Conservation (phyloP, 2,797 vertebrate species). For the Sternarchorhynchus goeldii region DNA sequence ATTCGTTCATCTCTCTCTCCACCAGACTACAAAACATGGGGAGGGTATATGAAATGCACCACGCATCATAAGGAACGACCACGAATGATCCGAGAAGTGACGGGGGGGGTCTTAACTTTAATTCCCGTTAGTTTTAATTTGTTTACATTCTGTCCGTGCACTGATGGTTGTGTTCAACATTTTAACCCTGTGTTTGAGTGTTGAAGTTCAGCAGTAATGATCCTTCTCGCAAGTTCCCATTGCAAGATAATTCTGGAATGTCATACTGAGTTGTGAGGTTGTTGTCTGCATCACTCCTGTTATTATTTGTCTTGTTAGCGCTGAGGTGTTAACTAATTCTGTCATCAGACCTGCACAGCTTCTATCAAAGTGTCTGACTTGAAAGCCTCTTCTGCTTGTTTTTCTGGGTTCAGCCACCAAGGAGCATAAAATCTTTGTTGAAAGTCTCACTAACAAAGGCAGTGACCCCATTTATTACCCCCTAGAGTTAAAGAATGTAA, state of each 20-base stretch:
- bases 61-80: constrained; percentile 32
- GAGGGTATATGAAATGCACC: constrained; percentile 35
- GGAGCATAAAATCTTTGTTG: constrained; percentile 68
- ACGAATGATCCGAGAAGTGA: not conserved
- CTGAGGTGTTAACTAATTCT: constrained; percentile 57
- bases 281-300: not conserved
- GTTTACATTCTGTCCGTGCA: not conserved
- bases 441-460: constrained; percentile 54
- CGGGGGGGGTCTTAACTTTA: not conserved
- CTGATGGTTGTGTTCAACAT: not conserved
- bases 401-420: constrained; percentile 64
- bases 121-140: not conserved
- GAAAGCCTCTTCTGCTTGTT: constrained; percentile 66
- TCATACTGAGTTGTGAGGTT: constrained; percentile 2
- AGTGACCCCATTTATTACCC: constrained; percentile 68
- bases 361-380: constrained; percentile 71
- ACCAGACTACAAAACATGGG: constrained; percentile 29
- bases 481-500: constrained; percentile 63
- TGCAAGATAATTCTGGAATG: not conserved
- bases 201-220: not conserved
- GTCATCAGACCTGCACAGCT: constrained; percentile 59
- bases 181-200: not conserved
- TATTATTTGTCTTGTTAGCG: constrained; percentile 34
- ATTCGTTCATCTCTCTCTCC: constrained; percentile 9
- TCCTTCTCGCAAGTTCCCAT: not conserved